These are phyloP conservation scores for Pseudochirops corinnae DNA, from an alignment of 2,797 vertebrate genomes.

Conservation along the genomic window DNA sequence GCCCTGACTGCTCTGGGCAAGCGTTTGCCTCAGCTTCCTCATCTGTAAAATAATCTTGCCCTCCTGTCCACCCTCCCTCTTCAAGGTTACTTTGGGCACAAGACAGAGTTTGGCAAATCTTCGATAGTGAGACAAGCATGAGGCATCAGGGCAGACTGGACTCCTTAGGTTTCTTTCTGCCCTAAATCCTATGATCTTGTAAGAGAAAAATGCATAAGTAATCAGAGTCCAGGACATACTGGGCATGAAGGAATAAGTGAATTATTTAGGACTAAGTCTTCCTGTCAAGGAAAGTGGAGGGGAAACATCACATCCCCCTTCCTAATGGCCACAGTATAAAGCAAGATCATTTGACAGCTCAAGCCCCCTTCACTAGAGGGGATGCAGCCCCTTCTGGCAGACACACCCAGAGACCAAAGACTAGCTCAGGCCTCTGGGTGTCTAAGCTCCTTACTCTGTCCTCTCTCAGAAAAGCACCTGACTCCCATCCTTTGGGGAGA, in stretches of 20 bases:
- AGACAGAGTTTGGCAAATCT: background rate
- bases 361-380: slow-evolving; percentile 6
- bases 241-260: background rate
- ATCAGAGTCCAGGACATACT: background rate
- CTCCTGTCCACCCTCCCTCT: background rate
- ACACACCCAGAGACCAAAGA: slow-evolving; percentile 6
- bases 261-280: background rate
- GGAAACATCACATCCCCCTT: background rate
- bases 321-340: background rate
- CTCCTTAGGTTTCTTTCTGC: background rate
- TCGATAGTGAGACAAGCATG: background rate
- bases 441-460: slow-evolving; percentile 47
- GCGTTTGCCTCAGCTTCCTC: background rate
- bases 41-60: background rate
- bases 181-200: background rate
- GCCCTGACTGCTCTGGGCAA: background rate
- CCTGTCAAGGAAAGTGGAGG: background rate
- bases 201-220: background rate
- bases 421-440: slow-evolving; percentile 9
- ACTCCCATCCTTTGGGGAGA: slow-evolving; percentile 37
- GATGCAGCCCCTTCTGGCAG: background rate
- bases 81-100: background rate
- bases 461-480: slow-evolving; percentile 54
- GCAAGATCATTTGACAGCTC: background rate
- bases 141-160: background rate